Percentiles rank a stretch among this genome's conserved stretches.
Conservation (phyloP, 2,797 vertebrate genomes). For the Phrynocephalus guinanensis region DNA sequence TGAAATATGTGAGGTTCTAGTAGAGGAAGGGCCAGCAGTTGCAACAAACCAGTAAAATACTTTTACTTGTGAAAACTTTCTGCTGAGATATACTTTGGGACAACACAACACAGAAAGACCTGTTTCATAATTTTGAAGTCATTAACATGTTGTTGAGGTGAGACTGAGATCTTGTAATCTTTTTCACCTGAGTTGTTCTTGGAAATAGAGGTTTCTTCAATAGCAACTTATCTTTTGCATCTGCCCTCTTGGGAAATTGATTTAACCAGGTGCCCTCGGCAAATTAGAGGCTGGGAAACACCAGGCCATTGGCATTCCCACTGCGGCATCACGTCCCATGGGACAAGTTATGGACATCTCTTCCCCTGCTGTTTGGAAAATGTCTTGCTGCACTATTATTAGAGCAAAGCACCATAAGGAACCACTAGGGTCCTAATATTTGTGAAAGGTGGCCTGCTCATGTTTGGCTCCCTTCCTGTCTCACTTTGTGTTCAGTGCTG, state of each 20-base stretch:
- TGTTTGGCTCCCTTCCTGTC: neutral
- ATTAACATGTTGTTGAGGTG: neutral
- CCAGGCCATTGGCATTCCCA: neutral
- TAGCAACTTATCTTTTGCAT: neutral
- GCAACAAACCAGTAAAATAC: neutral
- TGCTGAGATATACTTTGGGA: neutral
- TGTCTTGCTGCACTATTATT: neutral
- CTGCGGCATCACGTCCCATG: neutral
- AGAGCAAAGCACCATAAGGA: accelerated
- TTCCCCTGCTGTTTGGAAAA: too few relatives aligned
- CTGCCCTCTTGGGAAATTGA: neutral
- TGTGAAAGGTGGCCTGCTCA: neutral
- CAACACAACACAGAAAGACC: neutral
- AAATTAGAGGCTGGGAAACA: neutral
- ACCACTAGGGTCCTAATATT: neutral
- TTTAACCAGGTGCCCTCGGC: neutral
- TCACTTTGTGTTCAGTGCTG: too few relatives aligned
- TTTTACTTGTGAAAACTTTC: neutral
- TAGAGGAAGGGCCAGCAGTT: neutral
- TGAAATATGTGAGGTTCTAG: neutral
- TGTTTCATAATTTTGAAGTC: neutral
- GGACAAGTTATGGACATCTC: neutral
- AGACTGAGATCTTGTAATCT: neutral
- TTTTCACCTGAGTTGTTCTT: neutral
- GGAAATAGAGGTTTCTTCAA: neutral